Evolutionary conservation across 2,888 invertebrate species (phyloP), one percentile per base, ranked within the genome.

Genomic region (Papilio protenor): DNA sequence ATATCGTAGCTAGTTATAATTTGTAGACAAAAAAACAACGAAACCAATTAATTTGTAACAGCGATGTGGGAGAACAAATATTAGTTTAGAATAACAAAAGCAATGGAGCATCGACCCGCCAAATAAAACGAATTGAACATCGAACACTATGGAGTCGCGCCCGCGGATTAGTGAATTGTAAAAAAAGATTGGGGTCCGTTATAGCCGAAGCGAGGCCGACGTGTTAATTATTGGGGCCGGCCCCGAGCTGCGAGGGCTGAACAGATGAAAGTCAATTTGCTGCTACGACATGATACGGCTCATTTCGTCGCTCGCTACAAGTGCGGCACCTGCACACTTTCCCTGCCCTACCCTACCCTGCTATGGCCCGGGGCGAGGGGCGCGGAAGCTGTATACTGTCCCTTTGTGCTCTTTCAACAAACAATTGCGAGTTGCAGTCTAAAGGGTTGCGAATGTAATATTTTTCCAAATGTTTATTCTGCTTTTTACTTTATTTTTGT

Each of bases 191-290:
- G 90, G 93, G 93, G 93, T 87, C 87, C 86, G 85, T 87, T 86
- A 87, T 89, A 89, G 88, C 90, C 93, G 89, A 95, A 85, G 88
- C 86, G 87, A 89, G 89, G 87, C 91, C 93, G 89, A 95, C 90
- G 95, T 95, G 95, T 95, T 95, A 95, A 95, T 95, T 95, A 94
- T 90, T 90, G 92, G 95, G 95, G 95, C 89, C 90, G 93, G 91
- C 84, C 88, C 80, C 88, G 87, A 52, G 71, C 64, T 64, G 45
- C 87, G 91, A 90, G 93, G 91, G 92, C 88, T 89, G 83, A 87
- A 91, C 94, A 94, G 94, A 95, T 93, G 95, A 92, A 94, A 95
- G 95, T 95, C 96, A 96, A 96, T 96, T 96, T 95, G 95, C 95
- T 95, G 93, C 95, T 93, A 94, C 95, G 93, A 95, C 96, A 96